phyloP scores from a whole-genome alignment of 2,888 invertebrate species.

The Meliscaeva auricollis region DNA sequence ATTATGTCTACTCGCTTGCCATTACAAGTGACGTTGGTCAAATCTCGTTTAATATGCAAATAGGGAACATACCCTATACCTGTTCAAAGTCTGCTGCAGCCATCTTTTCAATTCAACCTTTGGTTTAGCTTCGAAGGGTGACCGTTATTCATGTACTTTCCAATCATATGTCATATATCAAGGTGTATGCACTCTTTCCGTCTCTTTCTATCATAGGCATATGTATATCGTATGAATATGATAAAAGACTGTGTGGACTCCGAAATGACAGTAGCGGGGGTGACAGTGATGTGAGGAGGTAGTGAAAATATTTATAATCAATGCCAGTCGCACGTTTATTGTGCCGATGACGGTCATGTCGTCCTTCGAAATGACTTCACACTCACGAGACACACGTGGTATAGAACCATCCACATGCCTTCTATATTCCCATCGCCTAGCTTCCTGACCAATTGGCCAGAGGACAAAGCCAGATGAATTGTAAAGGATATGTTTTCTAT shows the following conservation, averaged over 20 bases:
- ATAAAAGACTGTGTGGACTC: too few relatives aligned
- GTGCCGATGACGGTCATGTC: slow-evolving; percentile 38
- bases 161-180: slow-evolving; percentile 40
- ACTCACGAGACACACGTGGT: slow-evolving; percentile 41
- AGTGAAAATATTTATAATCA: slow-evolving; percentile 71
- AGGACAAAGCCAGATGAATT: slow-evolving; percentile 69
- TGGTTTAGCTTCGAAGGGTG: slow-evolving; percentile 5
- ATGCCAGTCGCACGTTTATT: slow-evolving; percentile 65
- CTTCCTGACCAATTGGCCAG: slow-evolving; percentile 73
- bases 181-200: slow-evolving; percentile 12
- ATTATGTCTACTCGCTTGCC: slow-evolving; percentile 78
- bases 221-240: too few relatives aligned
- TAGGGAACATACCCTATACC: slow-evolving; percentile 38
- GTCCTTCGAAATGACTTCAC: slow-evolving; percentile 40
- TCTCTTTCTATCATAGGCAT: neutral
- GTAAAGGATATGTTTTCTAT: slow-evolving; percentile 68
- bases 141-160: slow-evolving; percentile 17
- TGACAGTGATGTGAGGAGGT: slow-evolving; percentile 9
- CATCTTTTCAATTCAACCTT: slow-evolving; percentile 6
- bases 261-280: neutral
- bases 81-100: slow-evolving; percentile 39
- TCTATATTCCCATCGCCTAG: slow-evolving; percentile 30
- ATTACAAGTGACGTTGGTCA: slow-evolving; percentile 73
- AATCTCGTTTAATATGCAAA: slow-evolving; percentile 77
- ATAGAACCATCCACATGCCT: slow-evolving; percentile 29